phyloP scores from a whole-genome alignment of 2,113 vertebrate genomes.

The Neolamprologus tretocephalus region DNA sequence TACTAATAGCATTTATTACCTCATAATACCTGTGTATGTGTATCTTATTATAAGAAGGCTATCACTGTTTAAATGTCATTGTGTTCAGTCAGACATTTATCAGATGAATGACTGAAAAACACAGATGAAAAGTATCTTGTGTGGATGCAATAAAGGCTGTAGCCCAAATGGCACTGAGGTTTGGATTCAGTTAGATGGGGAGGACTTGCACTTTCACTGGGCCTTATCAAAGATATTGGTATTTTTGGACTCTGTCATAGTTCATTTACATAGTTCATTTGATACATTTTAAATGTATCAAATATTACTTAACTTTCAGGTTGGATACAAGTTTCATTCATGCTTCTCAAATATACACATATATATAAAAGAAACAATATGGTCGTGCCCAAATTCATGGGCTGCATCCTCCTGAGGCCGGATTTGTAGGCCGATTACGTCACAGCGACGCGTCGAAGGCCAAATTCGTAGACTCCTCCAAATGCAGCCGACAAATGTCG shows the following conservation, averaged over 20 bases:
- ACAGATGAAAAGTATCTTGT: not conserved
- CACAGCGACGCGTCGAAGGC: fast-evolving
- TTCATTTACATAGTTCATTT: not conserved
- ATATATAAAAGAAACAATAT: not conserved
- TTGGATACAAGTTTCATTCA: not conserved
- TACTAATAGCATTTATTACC: not conserved
- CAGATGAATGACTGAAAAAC: not conserved
- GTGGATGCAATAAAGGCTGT: not conserved
- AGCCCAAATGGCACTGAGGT: not conserved
- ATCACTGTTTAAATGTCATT: not conserved
- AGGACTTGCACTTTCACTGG: not conserved
- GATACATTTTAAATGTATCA: not conserved
- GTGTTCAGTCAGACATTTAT: not conserved
- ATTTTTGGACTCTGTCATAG: not conserved
- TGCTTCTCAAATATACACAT: not conserved
- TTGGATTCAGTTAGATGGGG: not conserved
- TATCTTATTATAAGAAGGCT: not conserved
- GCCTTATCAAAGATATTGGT: not conserved
- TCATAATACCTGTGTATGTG: not conserved
- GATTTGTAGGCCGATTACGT: not conserved
- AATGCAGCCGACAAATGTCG: not conserved
- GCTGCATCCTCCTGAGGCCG: not conserved
- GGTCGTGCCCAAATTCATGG: not conserved
- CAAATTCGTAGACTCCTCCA: not conserved
- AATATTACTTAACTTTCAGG: not conserved